Evolutionary conservation across 2,888 invertebrate genomes (phyloP).

Genomic region (Mactromeris polynyma): DNA sequence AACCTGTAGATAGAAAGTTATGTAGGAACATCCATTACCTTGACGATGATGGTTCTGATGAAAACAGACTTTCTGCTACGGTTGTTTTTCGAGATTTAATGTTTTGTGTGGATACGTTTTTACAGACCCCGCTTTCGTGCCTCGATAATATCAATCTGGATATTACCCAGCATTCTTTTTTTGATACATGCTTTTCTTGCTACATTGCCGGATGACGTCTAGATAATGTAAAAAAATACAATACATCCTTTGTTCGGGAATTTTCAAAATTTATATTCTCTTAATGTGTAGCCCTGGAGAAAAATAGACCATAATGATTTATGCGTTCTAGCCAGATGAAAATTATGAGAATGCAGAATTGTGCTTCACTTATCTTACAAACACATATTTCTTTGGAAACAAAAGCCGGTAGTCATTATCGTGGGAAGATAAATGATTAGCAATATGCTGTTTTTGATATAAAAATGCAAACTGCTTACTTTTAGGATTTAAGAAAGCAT

Average conservation of each 20-base stretch:
- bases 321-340: background rate
- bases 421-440: background rate
- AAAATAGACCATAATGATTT: background rate
- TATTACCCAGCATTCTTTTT: background rate
- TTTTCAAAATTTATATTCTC: background rate
- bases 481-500: background rate
- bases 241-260: background rate
- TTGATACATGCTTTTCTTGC: background rate
- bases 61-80: background rate
- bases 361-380: background rate
- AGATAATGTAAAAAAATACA: background rate
- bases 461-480: background rate
- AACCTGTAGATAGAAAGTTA: background rate
- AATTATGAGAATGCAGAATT: conserved; percentile 3
- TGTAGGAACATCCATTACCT: background rate
- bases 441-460: background rate
- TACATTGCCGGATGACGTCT: background rate
- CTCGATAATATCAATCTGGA: background rate
- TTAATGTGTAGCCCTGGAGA: background rate
- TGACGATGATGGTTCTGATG: background rate
- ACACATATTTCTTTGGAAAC: background rate
- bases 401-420: background rate
- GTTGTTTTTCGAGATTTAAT: conserved; percentile 1
- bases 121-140: conserved; percentile 14
- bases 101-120: conserved; percentile 15